Evolutionary conservation across 2,797 vertebrate genomes (phyloP).

Genomic region (Halcyon smyrnensis): DNA sequence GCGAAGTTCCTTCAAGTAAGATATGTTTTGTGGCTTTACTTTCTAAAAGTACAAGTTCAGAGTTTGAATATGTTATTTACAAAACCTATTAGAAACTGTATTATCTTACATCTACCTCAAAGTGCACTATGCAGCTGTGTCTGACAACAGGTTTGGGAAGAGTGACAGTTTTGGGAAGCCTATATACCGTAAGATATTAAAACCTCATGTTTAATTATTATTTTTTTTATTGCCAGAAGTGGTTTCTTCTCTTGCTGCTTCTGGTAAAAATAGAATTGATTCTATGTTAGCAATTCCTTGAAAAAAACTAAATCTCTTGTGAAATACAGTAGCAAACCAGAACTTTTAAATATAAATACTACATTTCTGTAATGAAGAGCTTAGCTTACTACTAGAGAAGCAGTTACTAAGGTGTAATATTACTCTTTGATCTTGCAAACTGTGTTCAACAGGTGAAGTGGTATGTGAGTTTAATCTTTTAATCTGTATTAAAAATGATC

Average conservation of each 20-base stretch:
- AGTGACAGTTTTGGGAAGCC: not conserved
- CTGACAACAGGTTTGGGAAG: not conserved
- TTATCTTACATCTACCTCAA: not conserved
- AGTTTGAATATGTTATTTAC: not conserved
- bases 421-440: not conserved
- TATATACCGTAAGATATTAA: not conserved
- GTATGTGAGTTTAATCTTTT: not conserved
- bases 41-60: not conserved
- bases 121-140: not conserved
- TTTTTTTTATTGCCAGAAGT: not conserved
- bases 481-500: not conserved
- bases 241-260: not conserved
- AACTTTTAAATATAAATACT: not conserved
- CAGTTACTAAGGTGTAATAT: not conserved
- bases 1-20: constrained; percentile 94
- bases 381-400: not conserved
- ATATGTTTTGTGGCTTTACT: constrained; percentile 42
- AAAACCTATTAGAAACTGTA: not conserved
- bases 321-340: not conserved
- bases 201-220: not conserved
- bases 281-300: not conserved
- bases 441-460: not conserved
- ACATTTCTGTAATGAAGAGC: not conserved
- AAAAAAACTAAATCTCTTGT: not conserved
- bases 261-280: not conserved